These are phyloP conservation scores for Sylvilagus bachmani DNA, from an alignment of 2,113 vertebrate genomes.

Conservation along the genomic window DNA sequence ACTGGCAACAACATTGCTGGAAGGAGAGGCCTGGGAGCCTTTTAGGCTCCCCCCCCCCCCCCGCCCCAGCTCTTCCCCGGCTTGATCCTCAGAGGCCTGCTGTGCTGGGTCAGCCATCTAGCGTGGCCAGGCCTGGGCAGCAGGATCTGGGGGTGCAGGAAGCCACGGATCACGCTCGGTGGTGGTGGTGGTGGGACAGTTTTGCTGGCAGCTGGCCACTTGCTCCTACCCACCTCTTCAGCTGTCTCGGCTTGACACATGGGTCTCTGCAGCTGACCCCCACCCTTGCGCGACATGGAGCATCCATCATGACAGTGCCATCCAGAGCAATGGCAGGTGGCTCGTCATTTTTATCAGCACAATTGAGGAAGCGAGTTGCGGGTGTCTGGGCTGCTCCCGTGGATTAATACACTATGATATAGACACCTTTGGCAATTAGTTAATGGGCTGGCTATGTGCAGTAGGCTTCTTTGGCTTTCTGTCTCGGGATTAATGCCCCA, in stretches of 20 bases:
- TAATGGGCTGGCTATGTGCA: conserved; percentile 75
- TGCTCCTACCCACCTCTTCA: background rate
- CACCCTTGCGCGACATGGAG: conserved; percentile 39
- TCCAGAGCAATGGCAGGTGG: conserved; percentile 59
- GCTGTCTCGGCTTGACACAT: conserved; percentile 34
- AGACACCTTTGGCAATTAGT: conserved; percentile 85
- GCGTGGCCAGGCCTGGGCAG: background rate
- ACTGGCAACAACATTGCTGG: background rate
- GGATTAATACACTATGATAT: conserved; percentile 72
- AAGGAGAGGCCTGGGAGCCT: background rate
- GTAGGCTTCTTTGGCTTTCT: conserved; percentile 74
- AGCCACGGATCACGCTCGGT: conserved; percentile 19
- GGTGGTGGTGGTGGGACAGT: background rate
- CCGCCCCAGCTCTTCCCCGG: background rate
- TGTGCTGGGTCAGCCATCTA: background rate
- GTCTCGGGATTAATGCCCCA: conserved; percentile 80
- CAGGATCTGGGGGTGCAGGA: conserved; percentile 5
- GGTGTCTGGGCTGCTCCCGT: conserved; percentile 36
- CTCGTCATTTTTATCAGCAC: conserved; percentile 72
- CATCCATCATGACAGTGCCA: conserved; percentile 73
- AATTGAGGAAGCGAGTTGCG: conserved; percentile 37
- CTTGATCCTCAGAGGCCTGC: conserved; percentile 4
- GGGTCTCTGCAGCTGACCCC: conserved; percentile 54
- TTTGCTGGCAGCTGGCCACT: conserved; percentile 50
- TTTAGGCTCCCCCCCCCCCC: background rate